Conservation (phyloP, 2,888 invertebrate genomes). For the Orthosia incerta region DNA sequence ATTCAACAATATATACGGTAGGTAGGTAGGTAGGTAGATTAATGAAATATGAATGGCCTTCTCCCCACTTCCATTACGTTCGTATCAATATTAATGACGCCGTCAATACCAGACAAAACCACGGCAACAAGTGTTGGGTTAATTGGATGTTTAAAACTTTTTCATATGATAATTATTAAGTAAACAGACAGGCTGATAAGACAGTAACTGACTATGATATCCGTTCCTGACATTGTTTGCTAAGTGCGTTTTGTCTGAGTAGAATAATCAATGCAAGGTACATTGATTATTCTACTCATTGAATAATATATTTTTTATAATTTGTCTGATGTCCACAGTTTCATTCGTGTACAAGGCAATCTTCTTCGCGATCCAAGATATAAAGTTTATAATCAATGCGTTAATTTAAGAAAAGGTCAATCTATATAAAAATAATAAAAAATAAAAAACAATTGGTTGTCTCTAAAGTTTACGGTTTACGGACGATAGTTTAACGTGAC, state of each 20-base stretch:
- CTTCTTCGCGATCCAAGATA: neutral
- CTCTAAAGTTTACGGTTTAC: too few relatives aligned
- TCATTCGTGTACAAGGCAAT: neutral
- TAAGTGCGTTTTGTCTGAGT: too few relatives aligned
- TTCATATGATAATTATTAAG: too few relatives aligned
- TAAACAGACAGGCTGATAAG: neutral
- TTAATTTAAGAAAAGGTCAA: neutral
- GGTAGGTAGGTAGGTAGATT: constrained; percentile 12
- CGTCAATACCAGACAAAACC: constrained; percentile 45
- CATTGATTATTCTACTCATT: too few relatives aligned
- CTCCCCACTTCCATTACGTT: constrained; percentile 27
- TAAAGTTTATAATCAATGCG: neutral
- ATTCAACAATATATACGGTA: neutral
- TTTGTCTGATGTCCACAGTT: too few relatives aligned
- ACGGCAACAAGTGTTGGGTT: constrained; percentile 10
- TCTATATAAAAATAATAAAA: too few relatives aligned
- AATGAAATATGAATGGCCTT: constrained; percentile 26
- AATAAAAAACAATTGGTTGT: too few relatives aligned
- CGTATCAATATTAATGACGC: constrained; percentile 41
- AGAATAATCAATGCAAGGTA: too few relatives aligned
- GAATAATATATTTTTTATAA: too few relatives aligned
- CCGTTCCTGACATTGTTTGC: too few relatives aligned
- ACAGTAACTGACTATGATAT: too few relatives aligned
- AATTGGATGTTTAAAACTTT: constrained; percentile 10
- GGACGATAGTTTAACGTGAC: too few relatives aligned